phyloP scores from a whole-genome alignment of 2,113 vertebrate species.

The Candoia aspera region DNA sequence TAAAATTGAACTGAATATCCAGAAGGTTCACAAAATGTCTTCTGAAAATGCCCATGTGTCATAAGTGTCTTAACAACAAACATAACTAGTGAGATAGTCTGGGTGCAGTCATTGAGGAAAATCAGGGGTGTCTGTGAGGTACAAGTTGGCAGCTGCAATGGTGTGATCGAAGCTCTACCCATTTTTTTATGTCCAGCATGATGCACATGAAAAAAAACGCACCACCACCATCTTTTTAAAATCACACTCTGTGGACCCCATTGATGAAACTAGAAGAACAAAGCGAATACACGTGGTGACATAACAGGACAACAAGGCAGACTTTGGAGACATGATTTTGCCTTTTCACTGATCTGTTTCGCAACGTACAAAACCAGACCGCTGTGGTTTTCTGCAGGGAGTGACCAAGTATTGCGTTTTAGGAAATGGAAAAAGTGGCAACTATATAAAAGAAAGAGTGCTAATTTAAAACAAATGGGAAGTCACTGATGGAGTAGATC shows the following conservation, averaged over 20 bases:
- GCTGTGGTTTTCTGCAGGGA: background rate
- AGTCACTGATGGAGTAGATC: constrained; percentile 30
- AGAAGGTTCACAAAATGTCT: background rate
- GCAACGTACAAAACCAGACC: constrained; percentile 22
- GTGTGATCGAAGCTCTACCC: too few species aligned
- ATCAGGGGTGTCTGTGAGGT: too few species aligned
- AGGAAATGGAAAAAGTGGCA: constrained; percentile 36
- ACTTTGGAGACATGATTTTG: constrained; percentile 38
- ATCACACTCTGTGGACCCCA: too few species aligned
- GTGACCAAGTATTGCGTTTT: constrained; percentile 27
- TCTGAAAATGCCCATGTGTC: too few species aligned
- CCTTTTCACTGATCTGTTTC: constrained; percentile 44
- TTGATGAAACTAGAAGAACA: background rate
- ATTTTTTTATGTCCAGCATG: too few species aligned
- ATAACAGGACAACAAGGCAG: background rate
- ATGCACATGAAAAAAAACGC: too few species aligned
- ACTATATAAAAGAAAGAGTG: constrained; percentile 9
- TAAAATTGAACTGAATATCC: too few species aligned
- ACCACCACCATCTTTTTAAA: too few species aligned
- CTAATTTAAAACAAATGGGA: constrained; percentile 51
- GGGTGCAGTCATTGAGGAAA: background rate
- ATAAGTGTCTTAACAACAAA: background rate
- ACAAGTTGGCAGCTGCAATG: too few species aligned
- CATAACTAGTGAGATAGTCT: background rate
- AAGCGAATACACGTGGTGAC: background rate